phyloP scores from a whole-genome alignment of 1,140 invertebrate species.

The Diachasmimorpha longicaudata region DNA sequence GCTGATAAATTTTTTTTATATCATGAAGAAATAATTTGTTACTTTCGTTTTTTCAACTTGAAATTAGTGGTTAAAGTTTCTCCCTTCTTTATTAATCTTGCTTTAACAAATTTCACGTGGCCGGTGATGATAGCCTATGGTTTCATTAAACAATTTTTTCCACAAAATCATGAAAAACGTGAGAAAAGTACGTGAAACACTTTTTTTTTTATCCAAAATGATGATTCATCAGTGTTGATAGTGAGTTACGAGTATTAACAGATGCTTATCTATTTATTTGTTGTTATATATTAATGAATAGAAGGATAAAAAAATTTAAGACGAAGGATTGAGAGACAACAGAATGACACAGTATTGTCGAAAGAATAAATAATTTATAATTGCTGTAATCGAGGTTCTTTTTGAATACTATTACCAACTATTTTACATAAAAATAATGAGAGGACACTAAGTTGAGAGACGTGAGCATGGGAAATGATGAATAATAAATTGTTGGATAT shows the following conservation, averaged over 20 bases:
- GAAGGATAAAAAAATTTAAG: conserved; percentile 33
- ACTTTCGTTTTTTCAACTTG: too few species aligned
- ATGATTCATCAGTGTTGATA: conserved; percentile 57
- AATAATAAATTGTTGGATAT: conserved; percentile 47
- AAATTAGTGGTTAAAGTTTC: not conserved
- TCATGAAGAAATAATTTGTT: too few species aligned
- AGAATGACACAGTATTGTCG: conserved; percentile 45
- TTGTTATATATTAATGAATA: conserved; percentile 56
- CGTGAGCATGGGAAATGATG: conserved; percentile 29
- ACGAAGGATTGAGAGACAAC: conserved; percentile 29
- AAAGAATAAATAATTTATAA: conserved; percentile 55
- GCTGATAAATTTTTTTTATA: too few species aligned
- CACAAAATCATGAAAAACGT: not conserved
- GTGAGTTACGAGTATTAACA: conserved; percentile 53
- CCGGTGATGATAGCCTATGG: not conserved
- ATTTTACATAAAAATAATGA: conserved; percentile 53
- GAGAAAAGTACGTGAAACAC: not conserved
- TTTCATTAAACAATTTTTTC: not conserved
- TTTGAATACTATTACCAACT: conserved; percentile 51
- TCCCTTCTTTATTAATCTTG: not conserved
- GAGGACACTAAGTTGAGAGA: not conserved
- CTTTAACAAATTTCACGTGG: not conserved
- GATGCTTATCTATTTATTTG: conserved; percentile 61
- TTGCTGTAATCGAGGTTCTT: conserved; percentile 53
- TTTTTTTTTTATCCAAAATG: conserved; percentile 19